These are phyloP conservation scores for Bombus breviceps DNA, from an alignment of 1,140 invertebrate genomes.

Conservation along the genomic window DNA sequence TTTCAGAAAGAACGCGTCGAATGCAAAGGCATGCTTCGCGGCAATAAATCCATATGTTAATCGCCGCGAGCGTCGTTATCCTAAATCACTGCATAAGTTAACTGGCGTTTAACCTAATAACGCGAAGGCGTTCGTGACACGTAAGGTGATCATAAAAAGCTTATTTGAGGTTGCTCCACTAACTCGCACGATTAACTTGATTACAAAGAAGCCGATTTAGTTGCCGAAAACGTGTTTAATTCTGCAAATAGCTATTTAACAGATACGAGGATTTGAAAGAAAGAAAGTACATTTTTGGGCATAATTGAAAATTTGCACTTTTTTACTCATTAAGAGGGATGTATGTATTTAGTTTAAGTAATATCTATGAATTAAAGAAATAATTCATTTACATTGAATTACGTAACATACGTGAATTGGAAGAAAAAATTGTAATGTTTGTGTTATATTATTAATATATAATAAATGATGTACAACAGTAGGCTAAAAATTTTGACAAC, in stretches of 20 bases:
- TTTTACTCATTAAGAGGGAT: too few species aligned
- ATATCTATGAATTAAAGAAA: too few species aligned
- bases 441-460: too few species aligned
- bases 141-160: constrained; percentile 21
- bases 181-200: constrained; percentile 12
- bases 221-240: constrained; percentile 15
- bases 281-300: too few species aligned
- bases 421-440: too few species aligned
- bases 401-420: too few species aligned
- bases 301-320: too few species aligned
- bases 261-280: too few species aligned
- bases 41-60: constrained; percentile 54
- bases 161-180: constrained; percentile 24
- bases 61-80: constrained; percentile 32
- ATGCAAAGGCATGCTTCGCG: constrained; percentile 5
- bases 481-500: too few species aligned
- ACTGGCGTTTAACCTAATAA: constrained; percentile 28
- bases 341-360: too few species aligned
- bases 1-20: neutral
- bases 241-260: neutral
- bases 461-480: too few species aligned
- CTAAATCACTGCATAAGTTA: constrained; percentile 40
- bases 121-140: constrained; percentile 9
- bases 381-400: too few species aligned
- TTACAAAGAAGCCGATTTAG: neutral